These are phyloP conservation scores for Brevipalpus yothersi DNA, from an alignment of 1,140 invertebrate genomes.

Conservation along the genomic window DNA sequence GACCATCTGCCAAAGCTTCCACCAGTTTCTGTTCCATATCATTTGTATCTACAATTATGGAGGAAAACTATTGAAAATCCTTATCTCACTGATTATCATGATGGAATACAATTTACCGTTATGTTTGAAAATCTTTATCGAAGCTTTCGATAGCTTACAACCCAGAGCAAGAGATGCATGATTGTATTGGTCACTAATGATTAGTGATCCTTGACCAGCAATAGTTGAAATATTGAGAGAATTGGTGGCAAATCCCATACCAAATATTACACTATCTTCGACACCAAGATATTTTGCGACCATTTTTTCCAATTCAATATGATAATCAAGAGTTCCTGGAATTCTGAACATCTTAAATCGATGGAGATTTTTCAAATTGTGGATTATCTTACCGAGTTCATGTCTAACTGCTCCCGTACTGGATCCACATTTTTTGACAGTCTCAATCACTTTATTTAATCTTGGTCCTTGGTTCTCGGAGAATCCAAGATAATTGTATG, in stretches of 20 bases:
- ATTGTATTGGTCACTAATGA: slow-evolving; percentile 86
- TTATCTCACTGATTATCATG: neutral
- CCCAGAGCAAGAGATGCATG: slow-evolving; percentile 90
- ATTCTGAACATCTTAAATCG: neutral
- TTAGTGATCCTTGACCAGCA: slow-evolving; percentile 53
- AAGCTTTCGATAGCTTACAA: slow-evolving; percentile 59
- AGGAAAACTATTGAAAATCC: too few species aligned
- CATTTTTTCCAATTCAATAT: slow-evolving; percentile 52
- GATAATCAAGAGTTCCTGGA: slow-evolving; percentile 23
- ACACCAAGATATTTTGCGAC: slow-evolving; percentile 71
- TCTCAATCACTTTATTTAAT: slow-evolving; percentile 37
- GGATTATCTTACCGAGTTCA: slow-evolving; percentile 23
- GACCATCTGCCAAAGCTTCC: slow-evolving; percentile 40
- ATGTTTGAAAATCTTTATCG: slow-evolving; percentile 69
- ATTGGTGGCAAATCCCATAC: slow-evolving; percentile 98
- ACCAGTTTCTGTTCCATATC: slow-evolving; percentile 57
- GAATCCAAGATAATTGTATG: slow-evolving; percentile 82
- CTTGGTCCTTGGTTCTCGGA: slow-evolving; percentile 46
- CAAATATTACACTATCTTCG: slow-evolving; percentile 79
- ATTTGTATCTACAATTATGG: slow-evolving; percentile 35
- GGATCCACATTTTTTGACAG: slow-evolving; percentile 36
- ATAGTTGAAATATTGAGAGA: slow-evolving; percentile 75
- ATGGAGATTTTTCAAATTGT: neutral
- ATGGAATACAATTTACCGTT: slow-evolving; percentile 20
- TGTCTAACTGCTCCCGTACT: slow-evolving; percentile 33